These are phyloP conservation scores for Pituophis catenifer DNA, from an alignment of 2,113 vertebrate genomes.

Conservation along the genomic window DNA sequence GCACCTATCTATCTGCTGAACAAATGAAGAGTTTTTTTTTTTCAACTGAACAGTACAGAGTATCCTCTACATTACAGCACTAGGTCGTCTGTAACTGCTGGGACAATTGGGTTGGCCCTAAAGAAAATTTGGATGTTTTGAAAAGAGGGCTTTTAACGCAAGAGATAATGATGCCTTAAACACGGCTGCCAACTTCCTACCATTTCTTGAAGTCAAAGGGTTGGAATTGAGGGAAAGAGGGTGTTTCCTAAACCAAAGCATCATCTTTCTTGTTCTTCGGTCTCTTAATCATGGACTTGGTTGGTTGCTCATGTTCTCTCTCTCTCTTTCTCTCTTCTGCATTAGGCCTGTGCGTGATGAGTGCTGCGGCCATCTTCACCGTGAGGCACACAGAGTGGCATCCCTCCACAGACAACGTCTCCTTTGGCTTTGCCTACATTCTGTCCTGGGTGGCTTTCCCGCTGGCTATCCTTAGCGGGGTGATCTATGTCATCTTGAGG, in stretches of 20 bases:
- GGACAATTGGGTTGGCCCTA: not conserved
- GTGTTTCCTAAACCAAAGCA: not conserved
- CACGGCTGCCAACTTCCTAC: not conserved
- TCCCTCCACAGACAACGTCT: conserved; percentile 20
- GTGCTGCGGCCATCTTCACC: conserved; percentile 90
- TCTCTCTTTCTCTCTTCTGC: not conserved
- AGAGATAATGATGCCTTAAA: not conserved
- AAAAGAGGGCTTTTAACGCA: not conserved
- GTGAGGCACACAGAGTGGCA: conserved; percentile 86
- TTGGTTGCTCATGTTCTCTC: not conserved
- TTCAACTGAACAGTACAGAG: not conserved
- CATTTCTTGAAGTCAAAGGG: not conserved
- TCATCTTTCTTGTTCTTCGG: not conserved
- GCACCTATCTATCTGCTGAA: not conserved
- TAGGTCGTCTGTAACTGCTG: not conserved
- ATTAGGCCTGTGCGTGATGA: conserved; percentile 93
- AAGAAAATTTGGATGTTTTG: not conserved
- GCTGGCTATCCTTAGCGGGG: conserved; percentile 87
- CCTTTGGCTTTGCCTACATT: conserved; percentile 90
- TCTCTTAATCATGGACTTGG: rapidly evolving
- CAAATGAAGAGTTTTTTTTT: not conserved
- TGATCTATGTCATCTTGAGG: conserved; percentile 93
- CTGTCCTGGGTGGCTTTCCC: conserved; percentile 96
- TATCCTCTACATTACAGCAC: not conserved
- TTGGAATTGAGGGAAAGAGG: not conserved